phyloP scores from a whole-genome alignment of 2,113 vertebrate species.

The Ibidorhyncha struthersii region DNA sequence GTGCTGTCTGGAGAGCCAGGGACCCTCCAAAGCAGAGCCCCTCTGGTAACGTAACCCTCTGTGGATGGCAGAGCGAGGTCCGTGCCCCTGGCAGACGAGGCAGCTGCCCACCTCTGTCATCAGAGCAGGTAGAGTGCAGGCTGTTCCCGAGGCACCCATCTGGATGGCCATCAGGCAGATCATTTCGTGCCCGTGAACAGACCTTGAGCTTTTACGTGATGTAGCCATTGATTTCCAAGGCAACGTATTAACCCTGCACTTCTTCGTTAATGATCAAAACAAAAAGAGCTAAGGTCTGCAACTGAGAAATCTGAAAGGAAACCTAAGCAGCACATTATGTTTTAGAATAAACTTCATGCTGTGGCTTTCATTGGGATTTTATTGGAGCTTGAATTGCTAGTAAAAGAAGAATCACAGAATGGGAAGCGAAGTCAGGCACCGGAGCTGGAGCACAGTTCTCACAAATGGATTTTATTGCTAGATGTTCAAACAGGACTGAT shows the following conservation, averaged over 20 bases:
- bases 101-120: neutral
- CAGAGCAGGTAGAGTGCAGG: neutral
- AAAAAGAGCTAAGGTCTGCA: neutral
- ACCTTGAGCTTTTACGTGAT: neutral
- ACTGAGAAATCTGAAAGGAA: neutral
- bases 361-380: neutral
- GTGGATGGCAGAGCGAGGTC: neutral
- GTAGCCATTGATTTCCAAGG: neutral
- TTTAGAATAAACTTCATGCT: neutral
- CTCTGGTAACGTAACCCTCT: neutral
- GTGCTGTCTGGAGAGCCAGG: neutral
- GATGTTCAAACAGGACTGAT: neutral
- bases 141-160: neutral
- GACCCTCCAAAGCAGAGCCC: neutral
- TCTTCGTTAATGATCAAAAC: neutral
- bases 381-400: neutral
- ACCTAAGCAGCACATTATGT: accelerated
- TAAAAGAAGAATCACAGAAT: neutral
- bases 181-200: neutral
- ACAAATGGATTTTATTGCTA: conserved; percentile 9
- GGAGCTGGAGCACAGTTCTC: neutral
- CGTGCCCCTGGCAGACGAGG: accelerated
- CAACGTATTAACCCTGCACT: neutral
- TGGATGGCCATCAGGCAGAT: neutral
- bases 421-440: neutral